Evolutionary conservation across 2,797 vertebrate species (phyloP), one percentile per base, ranked within the genome.

Genomic region (Enteromius viviparus): DNA sequence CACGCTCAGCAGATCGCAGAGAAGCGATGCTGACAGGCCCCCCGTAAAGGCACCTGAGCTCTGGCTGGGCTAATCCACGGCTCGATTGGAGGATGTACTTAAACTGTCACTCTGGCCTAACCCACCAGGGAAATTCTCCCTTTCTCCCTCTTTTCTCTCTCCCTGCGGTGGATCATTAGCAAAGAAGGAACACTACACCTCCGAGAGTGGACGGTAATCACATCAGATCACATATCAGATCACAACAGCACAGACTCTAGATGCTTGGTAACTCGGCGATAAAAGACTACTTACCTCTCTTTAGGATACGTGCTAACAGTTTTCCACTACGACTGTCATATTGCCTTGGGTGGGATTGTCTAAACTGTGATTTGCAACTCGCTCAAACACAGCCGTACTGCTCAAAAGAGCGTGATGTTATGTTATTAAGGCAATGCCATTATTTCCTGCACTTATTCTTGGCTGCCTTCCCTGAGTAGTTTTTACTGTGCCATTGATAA

Each of bases 171-270:
- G 21, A 71, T 83, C 75, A 78, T 77, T 83, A 78, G 82, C 40
- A 70, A 78, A 78, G 53, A 62, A 77, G 26, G 66, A 83, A 71
- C 75, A 78, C 66, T 78, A 78, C 51, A 83, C 81, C 74, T 83
- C 53, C 60, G 81, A 83, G 66, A 78, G 75, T 83, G 82, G 82
- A 83, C 53, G 6, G 65, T 83, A 83, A 83, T 83, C 75, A 47
- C 82, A 78, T 83, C 55, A 83, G 66, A 83, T 83, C 65, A 49
- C 82, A 78, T 78, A 62, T 83, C 82, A 77, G 74, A 70, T 83
- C 81, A 83, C 74, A 83, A 71, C 75, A 78, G 74, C 64, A 83
- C 64, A 68, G 37, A 76, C 26, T 68, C 23, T 76, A 76, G 81
- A 76, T 83, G 72, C 72, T 82, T 1, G 40, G 49, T 58, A 69